Base-by-base conservation (phyloP, 2,888 invertebrate species). In the Melangyna quadrimaculata region DNA sequence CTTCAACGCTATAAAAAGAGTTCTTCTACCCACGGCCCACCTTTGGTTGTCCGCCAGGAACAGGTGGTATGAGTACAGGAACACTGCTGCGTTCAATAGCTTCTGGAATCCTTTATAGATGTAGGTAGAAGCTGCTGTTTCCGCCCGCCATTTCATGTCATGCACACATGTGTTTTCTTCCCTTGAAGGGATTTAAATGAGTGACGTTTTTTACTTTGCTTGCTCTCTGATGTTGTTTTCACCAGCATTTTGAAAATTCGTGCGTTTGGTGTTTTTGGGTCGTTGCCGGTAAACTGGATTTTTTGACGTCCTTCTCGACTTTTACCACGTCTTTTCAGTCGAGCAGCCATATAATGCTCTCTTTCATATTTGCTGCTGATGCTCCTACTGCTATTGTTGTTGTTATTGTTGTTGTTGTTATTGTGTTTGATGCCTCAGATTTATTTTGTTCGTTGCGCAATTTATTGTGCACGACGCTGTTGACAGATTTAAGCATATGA, bases 401-500 rank as follows among this genome's bases (percentile, higher is more conserved):
- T 61, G 27, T 51, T 45, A 24, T 24, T 45, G 8, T 59, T 70
- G 22, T 17, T 37, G 22, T 73, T 61, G 27, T 51, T 45, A 24
- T 40, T 57, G 70, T 22, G 24, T 63, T 72, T 67, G 67, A 67
- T 80, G 80, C 71, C 77, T 72, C 77, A 77, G 84, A 86, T 77
- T 80, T 86, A 80, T 77, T 45, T 77, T 77, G 75, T 86, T 86
- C 80, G 77, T 75, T 79, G 83, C 79, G 79, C 79, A 84, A 84
- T 84, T 84, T 84, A 84, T 84, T 79, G 83, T 75, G 57, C 83
- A 79, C 80, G 84, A 79, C 80, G 84, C 69, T 77, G 84, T 77
- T 86, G 84, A 86, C 84, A 86, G 84, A 86, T 80, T 86, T 86
- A 80, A 86, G 84, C 84, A 72, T 86, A 86, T 86, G 80, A 77